Evolutionary conservation across 2,888 invertebrate genomes (phyloP).

Genomic region (Caenorhabditis angaria): DNA sequence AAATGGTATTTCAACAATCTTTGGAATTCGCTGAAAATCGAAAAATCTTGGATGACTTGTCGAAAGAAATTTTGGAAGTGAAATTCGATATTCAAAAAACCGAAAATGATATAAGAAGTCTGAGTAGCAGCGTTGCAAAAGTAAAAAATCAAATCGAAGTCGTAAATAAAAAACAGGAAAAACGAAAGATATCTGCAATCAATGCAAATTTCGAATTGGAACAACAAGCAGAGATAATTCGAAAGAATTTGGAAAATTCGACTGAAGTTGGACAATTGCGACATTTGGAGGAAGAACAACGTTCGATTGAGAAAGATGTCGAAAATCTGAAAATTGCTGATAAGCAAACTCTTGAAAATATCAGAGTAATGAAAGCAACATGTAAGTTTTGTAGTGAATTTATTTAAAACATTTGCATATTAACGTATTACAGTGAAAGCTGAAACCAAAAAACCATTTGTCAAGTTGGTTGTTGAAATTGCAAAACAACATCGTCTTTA

Average conservation of each 20-base stretch:
- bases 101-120: background rate
- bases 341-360: slow-evolving; percentile 12
- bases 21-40: slow-evolving; percentile 21
- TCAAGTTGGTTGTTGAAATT: slow-evolving; percentile 23
- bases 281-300: slow-evolving; percentile 28
- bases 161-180: slow-evolving; percentile 5
- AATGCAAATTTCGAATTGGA: slow-evolving; percentile 11
- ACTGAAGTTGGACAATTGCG: slow-evolving; percentile 17
- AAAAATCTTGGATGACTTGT: slow-evolving; percentile 13
- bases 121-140: background rate
- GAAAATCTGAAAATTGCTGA: slow-evolving; percentile 9
- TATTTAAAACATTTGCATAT: background rate
- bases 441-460: slow-evolving; percentile 25
- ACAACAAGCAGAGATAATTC: slow-evolving; percentile 9
- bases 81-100: slow-evolving; percentile 16
- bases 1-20: slow-evolving; percentile 10
- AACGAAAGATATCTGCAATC: slow-evolving; percentile 3
- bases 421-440: slow-evolving; percentile 34
- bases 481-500: slow-evolving; percentile 26
- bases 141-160: background rate
- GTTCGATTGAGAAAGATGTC: slow-evolving; percentile 15
- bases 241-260: slow-evolving; percentile 24
- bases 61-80: slow-evolving; percentile 15
- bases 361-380: slow-evolving; percentile 17
- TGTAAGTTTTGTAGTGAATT: slow-evolving; percentile 8